These are phyloP conservation scores for Oreochromis grahami DNA, from an alignment of 2,797 vertebrate species.

Conservation along the genomic window DNA sequence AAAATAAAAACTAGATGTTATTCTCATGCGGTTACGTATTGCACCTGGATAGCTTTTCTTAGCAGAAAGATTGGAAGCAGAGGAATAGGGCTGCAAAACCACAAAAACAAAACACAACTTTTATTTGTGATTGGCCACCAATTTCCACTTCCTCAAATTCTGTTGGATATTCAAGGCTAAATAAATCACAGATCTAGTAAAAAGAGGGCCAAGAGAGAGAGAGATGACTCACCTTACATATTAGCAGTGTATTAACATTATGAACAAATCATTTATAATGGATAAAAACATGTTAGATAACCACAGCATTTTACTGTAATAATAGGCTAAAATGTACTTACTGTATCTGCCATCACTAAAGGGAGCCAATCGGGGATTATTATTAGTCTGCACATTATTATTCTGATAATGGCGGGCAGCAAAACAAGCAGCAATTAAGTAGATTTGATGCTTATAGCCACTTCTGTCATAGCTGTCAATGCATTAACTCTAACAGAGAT, in stretches of 20 bases:
- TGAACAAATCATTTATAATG: not conserved
- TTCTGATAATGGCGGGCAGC: not conserved
- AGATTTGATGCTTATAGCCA: not conserved
- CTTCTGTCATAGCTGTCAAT: not conserved
- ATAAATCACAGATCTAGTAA: not conserved
- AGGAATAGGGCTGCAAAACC: not conserved
- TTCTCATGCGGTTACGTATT: fast-evolving
- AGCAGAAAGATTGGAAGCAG: not conserved
- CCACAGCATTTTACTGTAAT: not conserved
- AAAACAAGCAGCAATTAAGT: not conserved
- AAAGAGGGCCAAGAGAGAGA: not conserved
- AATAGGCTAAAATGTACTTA: not conserved
- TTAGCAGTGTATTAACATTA: not conserved
- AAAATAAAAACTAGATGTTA: not conserved
- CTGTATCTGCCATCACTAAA: not conserved
- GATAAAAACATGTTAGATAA: not conserved
- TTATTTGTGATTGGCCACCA: not conserved
- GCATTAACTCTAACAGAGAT: not conserved
- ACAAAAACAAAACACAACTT: not conserved
- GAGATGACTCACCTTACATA: not conserved
- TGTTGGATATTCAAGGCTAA: not conserved
- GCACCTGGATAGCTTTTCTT: not conserved
- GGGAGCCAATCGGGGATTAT: too few relatives aligned
- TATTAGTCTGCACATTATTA: not conserved
- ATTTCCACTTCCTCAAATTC: not conserved